Conservation (phyloP, 2,113 vertebrate species). For the Cyprinodon variegatus region DNA sequence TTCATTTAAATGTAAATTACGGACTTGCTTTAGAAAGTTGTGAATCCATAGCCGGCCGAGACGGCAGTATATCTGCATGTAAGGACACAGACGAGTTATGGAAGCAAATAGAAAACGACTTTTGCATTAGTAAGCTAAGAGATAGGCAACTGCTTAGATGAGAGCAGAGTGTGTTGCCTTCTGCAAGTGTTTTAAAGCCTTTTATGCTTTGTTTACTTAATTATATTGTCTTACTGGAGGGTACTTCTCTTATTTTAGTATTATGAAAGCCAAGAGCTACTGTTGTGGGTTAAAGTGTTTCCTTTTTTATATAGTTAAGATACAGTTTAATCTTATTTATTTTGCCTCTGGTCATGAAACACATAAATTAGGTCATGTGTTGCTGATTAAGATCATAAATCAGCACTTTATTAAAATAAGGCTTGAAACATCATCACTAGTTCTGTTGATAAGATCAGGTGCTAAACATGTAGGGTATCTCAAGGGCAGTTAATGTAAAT, state of each 20-base stretch:
- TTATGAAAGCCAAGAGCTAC: slow-evolving; percentile 7
- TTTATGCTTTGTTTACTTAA: slow-evolving; percentile 12
- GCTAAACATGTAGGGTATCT: neutral
- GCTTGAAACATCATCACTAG: neutral
- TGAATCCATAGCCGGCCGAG: slow-evolving; percentile 4
- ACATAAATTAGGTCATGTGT: neutral
- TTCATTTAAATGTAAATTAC: slow-evolving; percentile 70
- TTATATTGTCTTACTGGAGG: slow-evolving; percentile 42
- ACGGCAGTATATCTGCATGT: neutral
- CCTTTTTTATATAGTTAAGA: slow-evolving; percentile 21
- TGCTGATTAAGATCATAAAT: neutral
- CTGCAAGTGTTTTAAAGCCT: slow-evolving; percentile 14
- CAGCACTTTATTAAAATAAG: neutral
- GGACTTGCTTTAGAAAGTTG: slow-evolving; percentile 10
- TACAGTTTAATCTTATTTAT: slow-evolving; percentile 27
- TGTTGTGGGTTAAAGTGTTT: slow-evolving; percentile 9
- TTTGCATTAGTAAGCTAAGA: slow-evolving; percentile 5
- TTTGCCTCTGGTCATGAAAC: neutral
- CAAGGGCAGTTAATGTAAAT: neutral
- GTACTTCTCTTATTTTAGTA: slow-evolving; percentile 28
- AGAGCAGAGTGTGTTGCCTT: neutral
- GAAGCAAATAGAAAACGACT: slow-evolving; percentile 6
- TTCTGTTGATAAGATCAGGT: neutral
- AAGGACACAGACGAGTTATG: slow-evolving; percentile 8
- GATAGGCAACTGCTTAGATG: neutral